Evolutionary conservation across 2,113 vertebrate genomes (phyloP).

Genomic region (Crocuta crocuta): DNA sequence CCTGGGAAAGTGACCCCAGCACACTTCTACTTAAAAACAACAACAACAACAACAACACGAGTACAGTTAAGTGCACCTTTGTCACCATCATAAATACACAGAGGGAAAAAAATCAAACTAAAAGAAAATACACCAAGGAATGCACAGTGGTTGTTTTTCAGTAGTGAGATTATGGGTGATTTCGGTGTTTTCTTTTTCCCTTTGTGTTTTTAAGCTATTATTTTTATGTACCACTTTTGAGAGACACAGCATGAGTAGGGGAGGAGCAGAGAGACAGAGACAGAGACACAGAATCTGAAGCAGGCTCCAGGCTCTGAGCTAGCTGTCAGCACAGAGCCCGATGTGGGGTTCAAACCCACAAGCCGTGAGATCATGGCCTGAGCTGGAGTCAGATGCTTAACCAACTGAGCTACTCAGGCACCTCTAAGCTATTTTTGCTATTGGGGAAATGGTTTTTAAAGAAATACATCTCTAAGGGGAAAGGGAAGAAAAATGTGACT

Average conservation of each 20-base stretch:
- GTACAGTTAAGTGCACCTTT: not conserved
- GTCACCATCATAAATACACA: not conserved
- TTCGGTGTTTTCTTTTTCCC: not conserved
- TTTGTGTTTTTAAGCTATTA: not conserved
- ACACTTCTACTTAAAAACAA: not conserved
- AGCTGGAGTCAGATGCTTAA: too few relatives aligned
- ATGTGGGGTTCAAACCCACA: too few relatives aligned
- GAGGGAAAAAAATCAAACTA: not conserved
- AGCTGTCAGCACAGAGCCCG: too few relatives aligned
- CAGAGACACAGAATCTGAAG: too few relatives aligned
- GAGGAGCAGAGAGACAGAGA: too few relatives aligned
- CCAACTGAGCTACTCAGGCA: too few relatives aligned
- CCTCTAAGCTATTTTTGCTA: too few relatives aligned
- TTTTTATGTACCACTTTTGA: not conserved
- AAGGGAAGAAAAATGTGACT: not conserved
- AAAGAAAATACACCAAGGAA: not conserved
- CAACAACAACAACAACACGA: not conserved
- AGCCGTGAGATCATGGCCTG: too few relatives aligned
- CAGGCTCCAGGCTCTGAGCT: too few relatives aligned
- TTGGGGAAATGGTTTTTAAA: not conserved
- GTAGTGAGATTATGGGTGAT: not conserved
- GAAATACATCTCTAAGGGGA: not conserved
- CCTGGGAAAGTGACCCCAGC: not conserved
- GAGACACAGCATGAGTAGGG: too few relatives aligned
- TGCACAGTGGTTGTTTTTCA: not conserved